These are phyloP conservation scores for Etheostoma nigrum DNA, from an alignment of 2,797 vertebrate species.

Conservation along the genomic window DNA sequence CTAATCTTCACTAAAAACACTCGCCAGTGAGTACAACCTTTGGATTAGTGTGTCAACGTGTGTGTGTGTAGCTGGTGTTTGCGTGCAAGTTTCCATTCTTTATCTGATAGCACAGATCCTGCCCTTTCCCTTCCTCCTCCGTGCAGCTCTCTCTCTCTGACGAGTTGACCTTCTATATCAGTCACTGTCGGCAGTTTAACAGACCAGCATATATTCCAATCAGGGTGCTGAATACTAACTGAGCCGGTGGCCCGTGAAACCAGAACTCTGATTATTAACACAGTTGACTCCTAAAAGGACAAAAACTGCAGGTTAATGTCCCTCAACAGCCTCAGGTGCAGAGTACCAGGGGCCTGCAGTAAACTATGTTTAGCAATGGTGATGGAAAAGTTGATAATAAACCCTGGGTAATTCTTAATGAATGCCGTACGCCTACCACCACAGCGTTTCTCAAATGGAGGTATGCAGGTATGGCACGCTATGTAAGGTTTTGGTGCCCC, in stretches of 20 bases:
- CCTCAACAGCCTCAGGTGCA: constrained; percentile 44
- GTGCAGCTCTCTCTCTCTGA: constrained; percentile 56
- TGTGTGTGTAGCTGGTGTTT: constrained; percentile 32
- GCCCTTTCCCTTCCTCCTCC: constrained; percentile 70
- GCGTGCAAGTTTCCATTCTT: constrained; percentile 83
- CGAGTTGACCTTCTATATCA: constrained; percentile 83
- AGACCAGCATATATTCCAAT: constrained; percentile 87
- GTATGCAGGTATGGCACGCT: too few relatives aligned
- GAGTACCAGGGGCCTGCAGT: constrained; percentile 11
- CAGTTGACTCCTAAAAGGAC: constrained; percentile 86
- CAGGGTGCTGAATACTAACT: constrained; percentile 87
- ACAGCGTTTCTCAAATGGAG: too few relatives aligned
- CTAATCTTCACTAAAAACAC: constrained; percentile 36
- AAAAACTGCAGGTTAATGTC: constrained; percentile 85
- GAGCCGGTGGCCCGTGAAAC: constrained; percentile 88
- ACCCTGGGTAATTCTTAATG: constrained; percentile 11
- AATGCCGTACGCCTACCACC: background rate
- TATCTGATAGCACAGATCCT: constrained; percentile 83
- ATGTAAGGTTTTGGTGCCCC: too few relatives aligned
- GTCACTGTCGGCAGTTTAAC: constrained; percentile 86
- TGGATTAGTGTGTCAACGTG: background rate
- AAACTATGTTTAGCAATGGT: constrained; percentile 33
- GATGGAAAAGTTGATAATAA: constrained; percentile 49
- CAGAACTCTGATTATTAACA: constrained; percentile 95
- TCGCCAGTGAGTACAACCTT: constrained; percentile 9